Evolutionary conservation across 1,140 invertebrate species (phyloP).

Genomic region (Bicyclus anynana): DNA sequence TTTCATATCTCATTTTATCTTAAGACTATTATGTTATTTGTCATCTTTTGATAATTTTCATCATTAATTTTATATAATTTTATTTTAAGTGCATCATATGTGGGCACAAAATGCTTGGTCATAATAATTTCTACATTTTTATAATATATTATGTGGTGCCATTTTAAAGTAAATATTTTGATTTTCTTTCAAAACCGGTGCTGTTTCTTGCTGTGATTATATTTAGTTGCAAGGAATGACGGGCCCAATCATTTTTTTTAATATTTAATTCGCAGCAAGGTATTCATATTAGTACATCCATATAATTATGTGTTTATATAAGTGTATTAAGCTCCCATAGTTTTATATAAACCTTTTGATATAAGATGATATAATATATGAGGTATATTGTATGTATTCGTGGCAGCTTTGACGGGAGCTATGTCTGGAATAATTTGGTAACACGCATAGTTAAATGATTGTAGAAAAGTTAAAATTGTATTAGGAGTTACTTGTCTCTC

Average conservation of each 20-base stretch:
- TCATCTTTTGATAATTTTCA: conserved; percentile 6
- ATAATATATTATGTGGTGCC: background rate
- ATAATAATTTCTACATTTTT: conserved; percentile 12
- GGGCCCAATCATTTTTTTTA: background rate
- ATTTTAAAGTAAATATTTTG: background rate
- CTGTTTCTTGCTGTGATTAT: background rate
- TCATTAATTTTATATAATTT: background rate
- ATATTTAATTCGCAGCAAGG: background rate
- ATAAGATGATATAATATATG: background rate
- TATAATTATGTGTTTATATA: too few species aligned
- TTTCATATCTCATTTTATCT: conserved; percentile 6
- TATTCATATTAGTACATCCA: background rate
- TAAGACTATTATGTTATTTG: conserved; percentile 3
- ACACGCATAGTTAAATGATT: too few species aligned
- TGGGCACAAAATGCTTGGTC: conserved; percentile 44
- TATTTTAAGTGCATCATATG: conserved; percentile 38
- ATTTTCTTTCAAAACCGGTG: background rate
- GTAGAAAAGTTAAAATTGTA: too few species aligned
- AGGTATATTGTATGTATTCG: background rate
- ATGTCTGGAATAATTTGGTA: background rate
- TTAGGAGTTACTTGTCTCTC: too few species aligned
- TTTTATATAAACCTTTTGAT: background rate
- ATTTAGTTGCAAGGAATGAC: background rate
- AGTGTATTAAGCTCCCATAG: background rate
- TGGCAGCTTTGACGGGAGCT: background rate